Percentiles rank a stretch among this genome's conserved stretches.
Conservation (phyloP, 2,888 invertebrate species). For the Baccha elongata region DNA sequence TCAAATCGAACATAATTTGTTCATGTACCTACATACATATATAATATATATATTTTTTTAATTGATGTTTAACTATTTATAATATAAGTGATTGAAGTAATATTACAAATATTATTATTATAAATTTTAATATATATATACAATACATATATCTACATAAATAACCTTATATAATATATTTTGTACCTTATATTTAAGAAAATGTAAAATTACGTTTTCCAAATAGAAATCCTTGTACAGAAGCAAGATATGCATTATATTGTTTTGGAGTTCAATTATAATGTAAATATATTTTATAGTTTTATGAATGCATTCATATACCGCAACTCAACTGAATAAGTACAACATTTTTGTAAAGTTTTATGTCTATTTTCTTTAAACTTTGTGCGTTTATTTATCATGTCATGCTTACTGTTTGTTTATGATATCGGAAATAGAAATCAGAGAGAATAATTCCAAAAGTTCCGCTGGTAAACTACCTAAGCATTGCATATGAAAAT, state of each 20-base stretch:
- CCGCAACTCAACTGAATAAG: too few species aligned
- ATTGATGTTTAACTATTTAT: slow-evolving; percentile 51
- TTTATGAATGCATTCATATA: slow-evolving; percentile 37
- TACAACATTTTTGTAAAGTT: too few species aligned
- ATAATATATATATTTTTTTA: slow-evolving; percentile 14
- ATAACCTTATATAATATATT: slow-evolving; percentile 49
- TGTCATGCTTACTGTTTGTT: too few species aligned
- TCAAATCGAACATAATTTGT: slow-evolving; percentile 51
- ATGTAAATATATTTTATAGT: slow-evolving; percentile 52
- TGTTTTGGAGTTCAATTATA: slow-evolving; percentile 44
- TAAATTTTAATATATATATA: slow-evolving; percentile 23
- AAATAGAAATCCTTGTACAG: slow-evolving; percentile 68
- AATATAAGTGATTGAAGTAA: slow-evolving; percentile 56
- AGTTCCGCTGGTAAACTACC: too few species aligned
- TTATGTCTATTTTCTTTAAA: too few species aligned
- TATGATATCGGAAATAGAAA: too few species aligned
- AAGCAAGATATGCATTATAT: slow-evolving; percentile 43
- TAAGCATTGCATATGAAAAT: too few species aligned
- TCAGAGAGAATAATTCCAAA: too few species aligned
- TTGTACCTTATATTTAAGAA: slow-evolving; percentile 54
- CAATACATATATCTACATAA: slow-evolving; percentile 50
- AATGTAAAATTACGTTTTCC: slow-evolving; percentile 10
- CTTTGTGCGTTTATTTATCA: too few species aligned
- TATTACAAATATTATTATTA: slow-evolving; percentile 50
- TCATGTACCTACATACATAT: slow-evolving; percentile 14